Conservation (phyloP, 1,140 invertebrate genomes). For the Drosophila sulfurigaster region DNA sequence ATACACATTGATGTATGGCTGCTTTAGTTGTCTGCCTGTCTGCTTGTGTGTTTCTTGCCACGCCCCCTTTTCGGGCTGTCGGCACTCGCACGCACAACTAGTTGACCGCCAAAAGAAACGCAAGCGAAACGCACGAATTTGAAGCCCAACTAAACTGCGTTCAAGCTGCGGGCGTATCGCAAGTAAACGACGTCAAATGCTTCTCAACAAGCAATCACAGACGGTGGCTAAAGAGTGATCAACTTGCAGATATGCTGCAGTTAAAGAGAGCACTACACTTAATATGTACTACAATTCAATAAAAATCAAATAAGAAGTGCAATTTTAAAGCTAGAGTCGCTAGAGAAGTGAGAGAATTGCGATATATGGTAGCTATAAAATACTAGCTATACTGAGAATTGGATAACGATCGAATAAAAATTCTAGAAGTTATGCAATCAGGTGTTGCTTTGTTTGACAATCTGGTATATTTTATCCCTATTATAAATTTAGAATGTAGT, state of each 20-base stretch:
- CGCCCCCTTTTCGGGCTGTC: conserved; percentile 30
- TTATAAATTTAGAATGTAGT: no score
- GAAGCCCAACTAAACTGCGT: conserved; percentile 39
- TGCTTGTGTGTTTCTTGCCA: conserved; percentile 12
- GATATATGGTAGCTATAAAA: no score
- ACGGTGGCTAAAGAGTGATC: not conserved
- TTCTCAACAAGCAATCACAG: not conserved
- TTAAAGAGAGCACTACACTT: no score
- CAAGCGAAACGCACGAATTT: conserved; percentile 31
- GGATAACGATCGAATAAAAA: no score
- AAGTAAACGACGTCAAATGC: conserved; percentile 44
- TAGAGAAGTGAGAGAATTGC: no score
- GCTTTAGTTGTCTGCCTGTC: conserved; percentile 2
- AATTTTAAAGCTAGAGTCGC: no score
- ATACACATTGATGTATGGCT: not conserved
- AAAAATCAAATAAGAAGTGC: no score
- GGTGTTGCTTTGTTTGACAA: no score
- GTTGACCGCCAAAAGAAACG: conserved; percentile 50
- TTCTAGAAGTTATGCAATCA: no score
- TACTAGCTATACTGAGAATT: no score
- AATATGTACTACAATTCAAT: no score
- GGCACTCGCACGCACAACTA: conserved; percentile 34
- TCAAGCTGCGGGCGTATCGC: conserved; percentile 28
- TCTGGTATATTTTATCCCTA: no score
- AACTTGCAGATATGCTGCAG: not conserved